phyloP scores from a whole-genome alignment of 1,140 invertebrate species.

The Sinella curviseta region DNA sequence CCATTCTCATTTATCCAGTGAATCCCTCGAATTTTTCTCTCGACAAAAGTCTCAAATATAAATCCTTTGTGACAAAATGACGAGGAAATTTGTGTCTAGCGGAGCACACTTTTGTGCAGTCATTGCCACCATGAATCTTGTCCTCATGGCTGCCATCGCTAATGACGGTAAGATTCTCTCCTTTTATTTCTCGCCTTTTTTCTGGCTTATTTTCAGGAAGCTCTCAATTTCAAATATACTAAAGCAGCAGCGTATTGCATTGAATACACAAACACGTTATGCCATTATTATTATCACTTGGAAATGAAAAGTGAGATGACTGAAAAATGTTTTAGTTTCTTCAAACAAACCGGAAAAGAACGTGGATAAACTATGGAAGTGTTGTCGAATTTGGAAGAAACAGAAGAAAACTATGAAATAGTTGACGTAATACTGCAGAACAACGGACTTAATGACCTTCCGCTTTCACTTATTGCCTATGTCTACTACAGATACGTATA shows the following conservation, averaged over 20 bases:
- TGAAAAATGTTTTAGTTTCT: too few relatives aligned
- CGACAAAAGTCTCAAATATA: background rate
- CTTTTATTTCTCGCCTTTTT: slow-evolving; percentile 19
- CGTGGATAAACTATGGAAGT: too few relatives aligned
- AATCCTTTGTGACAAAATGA: slow-evolving; percentile 21
- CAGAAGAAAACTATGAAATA: too few relatives aligned
- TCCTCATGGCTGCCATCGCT: slow-evolving; percentile 48
- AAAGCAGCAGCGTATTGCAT: background rate
- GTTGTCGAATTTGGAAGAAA: too few relatives aligned
- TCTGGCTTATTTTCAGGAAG: background rate
- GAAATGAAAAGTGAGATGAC: too few relatives aligned
- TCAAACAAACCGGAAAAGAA: too few relatives aligned
- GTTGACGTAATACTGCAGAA: background rate
- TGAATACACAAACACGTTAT: too few relatives aligned
- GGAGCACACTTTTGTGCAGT: slow-evolving; percentile 39
- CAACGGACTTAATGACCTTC: slow-evolving; percentile 12
- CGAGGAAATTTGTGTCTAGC: slow-evolving; percentile 42
- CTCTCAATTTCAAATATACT: background rate
- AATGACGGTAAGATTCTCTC: slow-evolving; percentile 50
- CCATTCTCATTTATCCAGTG: background rate
- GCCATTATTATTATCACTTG: too few relatives aligned
- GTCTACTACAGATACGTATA: too few relatives aligned
- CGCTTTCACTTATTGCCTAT: background rate
- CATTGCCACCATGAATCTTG: slow-evolving; percentile 48
- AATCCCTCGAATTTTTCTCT: background rate